Evolutionary conservation across 2,113 vertebrate species (phyloP).

Genomic region (Barbus barbus): DNA sequence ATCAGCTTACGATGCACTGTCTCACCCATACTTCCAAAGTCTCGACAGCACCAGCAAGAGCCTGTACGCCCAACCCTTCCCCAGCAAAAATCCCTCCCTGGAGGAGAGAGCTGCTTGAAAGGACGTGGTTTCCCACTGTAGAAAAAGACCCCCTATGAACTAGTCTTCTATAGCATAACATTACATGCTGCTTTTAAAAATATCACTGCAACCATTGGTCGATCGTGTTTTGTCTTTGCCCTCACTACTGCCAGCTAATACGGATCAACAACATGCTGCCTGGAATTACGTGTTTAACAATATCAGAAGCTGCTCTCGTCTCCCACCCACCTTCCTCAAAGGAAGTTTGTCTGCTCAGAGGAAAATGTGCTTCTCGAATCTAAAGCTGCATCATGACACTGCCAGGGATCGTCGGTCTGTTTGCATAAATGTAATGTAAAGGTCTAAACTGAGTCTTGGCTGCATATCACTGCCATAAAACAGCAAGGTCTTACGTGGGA

Average conservation of each 20-base stretch:
- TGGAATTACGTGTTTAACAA: constrained; percentile 42
- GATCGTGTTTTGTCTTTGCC: constrained; percentile 25
- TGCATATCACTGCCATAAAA: constrained; percentile 40
- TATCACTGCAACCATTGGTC: constrained; percentile 39
- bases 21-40: constrained; percentile 92
- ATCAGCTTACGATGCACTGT: constrained; percentile 92
- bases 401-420: constrained; percentile 31
- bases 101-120: constrained; percentile 87
- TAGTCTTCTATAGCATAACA: constrained; percentile 65
- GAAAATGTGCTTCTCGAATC: constrained; percentile 40
- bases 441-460: constrained; percentile 4
- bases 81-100: constrained; percentile 85
- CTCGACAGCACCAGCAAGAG: constrained; percentile 89
- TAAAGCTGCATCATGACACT: constrained; percentile 42
- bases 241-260: constrained; percentile 36
- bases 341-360: constrained; percentile 43
- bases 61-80: constrained; percentile 82
- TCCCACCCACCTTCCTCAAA: constrained; percentile 38
- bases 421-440: background rate
- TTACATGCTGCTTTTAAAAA: constrained; percentile 74
- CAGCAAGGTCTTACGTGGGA: constrained; percentile 32
- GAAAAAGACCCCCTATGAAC: constrained; percentile 52
- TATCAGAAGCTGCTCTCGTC: constrained; percentile 51
- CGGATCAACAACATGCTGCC: constrained; percentile 41
- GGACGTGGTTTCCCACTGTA: constrained; percentile 19